Conservation (phyloP, 2,888 invertebrate genomes). For the Epirrhoe tristata region DNA sequence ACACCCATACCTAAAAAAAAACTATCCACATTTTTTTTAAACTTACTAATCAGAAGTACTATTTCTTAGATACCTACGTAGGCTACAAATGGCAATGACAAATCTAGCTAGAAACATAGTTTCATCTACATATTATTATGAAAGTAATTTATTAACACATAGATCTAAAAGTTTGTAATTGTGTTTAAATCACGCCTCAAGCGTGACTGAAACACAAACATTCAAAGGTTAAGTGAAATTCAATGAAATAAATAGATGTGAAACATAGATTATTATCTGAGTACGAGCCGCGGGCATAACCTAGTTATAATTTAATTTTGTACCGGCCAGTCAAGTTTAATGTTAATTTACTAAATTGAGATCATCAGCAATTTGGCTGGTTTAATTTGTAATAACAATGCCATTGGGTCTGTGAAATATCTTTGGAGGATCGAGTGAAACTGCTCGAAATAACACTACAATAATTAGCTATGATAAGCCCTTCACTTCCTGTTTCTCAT, state of each 20-base stretch:
- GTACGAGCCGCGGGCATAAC: neutral
- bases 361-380: slow-evolving; percentile 41
- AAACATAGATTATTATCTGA: neutral
- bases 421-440: slow-evolving; percentile 36
- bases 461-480: slow-evolving; percentile 41
- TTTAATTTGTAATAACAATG: slow-evolving; percentile 47
- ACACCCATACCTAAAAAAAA: no score
- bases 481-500: neutral
- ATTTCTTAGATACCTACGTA: no score
- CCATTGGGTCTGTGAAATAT: slow-evolving; percentile 35
- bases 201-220: no score
- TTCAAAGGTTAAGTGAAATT: neutral
- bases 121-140: no score
- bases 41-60: no score
- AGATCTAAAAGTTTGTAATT: neutral
- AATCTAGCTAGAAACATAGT: no score
- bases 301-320: slow-evolving; percentile 36
- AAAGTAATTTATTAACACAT: no score
- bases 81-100: no score
- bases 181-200: neutral
- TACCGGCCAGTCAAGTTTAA: slow-evolving; percentile 43
- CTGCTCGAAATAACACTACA: slow-evolving; percentile 51
- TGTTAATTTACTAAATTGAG: slow-evolving; percentile 47
- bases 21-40: no score
- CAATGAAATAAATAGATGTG: neutral